Evolutionary conservation across 2,888 invertebrate species (phyloP).

Genomic region (Cerceris rybyensis): DNA sequence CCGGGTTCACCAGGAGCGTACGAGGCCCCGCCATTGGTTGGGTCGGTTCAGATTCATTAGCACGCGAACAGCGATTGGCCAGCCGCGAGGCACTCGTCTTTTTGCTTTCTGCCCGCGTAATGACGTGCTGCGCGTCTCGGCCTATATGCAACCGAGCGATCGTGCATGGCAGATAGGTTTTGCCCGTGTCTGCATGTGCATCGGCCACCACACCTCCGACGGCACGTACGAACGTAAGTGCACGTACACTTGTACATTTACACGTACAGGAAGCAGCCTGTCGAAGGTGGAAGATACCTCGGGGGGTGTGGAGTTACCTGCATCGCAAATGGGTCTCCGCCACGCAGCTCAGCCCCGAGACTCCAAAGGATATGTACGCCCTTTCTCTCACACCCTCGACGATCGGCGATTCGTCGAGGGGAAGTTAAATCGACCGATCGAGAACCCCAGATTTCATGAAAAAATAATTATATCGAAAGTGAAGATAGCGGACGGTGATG

Average conservation of each 20-base stretch:
- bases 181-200: slow-evolving; percentile 65
- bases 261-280: slow-evolving; percentile 56
- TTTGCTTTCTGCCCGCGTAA: slow-evolving; percentile 75
- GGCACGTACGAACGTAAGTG: not conserved
- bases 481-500: not conserved
- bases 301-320: slow-evolving; percentile 62
- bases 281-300: slow-evolving; percentile 65
- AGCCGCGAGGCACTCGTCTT: slow-evolving; percentile 68
- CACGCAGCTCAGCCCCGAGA: slow-evolving; percentile 69
- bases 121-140: slow-evolving; percentile 74
- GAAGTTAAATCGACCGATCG: slow-evolving; percentile 51
- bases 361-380: slow-evolving; percentile 57
- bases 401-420: slow-evolving; percentile 47
- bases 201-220: slow-evolving; percentile 38
- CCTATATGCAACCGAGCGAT: slow-evolving; percentile 74
- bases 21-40: slow-evolving; percentile 70
- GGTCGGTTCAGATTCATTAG: slow-evolving; percentile 78
- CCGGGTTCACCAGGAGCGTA: slow-evolving; percentile 61
- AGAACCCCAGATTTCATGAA: slow-evolving; percentile 53
- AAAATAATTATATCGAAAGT: slow-evolving; percentile 14
- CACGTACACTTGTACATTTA: slow-evolving; percentile 4
- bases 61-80: slow-evolving; percentile 73
- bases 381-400: slow-evolving; percentile 53
- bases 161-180: slow-evolving; percentile 77
- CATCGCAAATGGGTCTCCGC: slow-evolving; percentile 72